Evolutionary conservation across 1,140 invertebrate genomes (phyloP).

Genomic region (Carcinoscorpius rotundicauda): DNA sequence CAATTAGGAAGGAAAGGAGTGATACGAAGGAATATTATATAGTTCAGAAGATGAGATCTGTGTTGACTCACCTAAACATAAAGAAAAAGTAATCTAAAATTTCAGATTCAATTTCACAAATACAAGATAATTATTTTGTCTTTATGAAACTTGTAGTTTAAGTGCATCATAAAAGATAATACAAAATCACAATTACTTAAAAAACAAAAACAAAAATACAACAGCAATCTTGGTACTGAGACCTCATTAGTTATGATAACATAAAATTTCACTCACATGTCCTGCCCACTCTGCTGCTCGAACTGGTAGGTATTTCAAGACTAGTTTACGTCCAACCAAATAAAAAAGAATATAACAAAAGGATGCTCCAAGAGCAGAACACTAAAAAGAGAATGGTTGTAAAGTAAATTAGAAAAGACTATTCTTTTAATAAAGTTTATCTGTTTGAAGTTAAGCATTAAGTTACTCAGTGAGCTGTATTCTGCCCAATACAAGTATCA

Average conservation of each 20-base stretch:
- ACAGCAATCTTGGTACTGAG: too few relatives aligned
- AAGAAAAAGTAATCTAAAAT: constrained; percentile 11
- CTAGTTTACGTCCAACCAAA: constrained; percentile 67
- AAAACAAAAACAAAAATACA: too few relatives aligned
- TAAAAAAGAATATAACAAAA: constrained; percentile 90
- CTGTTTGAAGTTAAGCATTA: too few relatives aligned
- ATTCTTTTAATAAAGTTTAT: too few relatives aligned
- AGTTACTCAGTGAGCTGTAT: too few relatives aligned
- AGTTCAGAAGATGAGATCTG: constrained; percentile 78
- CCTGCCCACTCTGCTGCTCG: constrained; percentile 70
- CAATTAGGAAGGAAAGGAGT: constrained; percentile 98
- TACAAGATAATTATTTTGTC: neutral
- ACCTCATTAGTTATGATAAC: neutral
- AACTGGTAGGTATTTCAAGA: constrained; percentile 80
- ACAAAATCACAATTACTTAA: too few relatives aligned
- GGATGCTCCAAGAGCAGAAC: constrained; percentile 89
- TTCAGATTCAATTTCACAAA: neutral
- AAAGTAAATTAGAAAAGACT: too few relatives aligned
- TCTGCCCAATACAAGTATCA: too few relatives aligned
- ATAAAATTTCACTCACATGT: constrained; percentile 44
- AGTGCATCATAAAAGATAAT: neutral
- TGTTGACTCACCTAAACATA: constrained; percentile 57
- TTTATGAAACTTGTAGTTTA: neutral
- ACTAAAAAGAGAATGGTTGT: constrained; percentile 36
- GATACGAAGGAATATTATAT: constrained; percentile 92